phyloP scores from a whole-genome alignment of 2,113 vertebrate species.

The Siphamia tubifer region DNA sequence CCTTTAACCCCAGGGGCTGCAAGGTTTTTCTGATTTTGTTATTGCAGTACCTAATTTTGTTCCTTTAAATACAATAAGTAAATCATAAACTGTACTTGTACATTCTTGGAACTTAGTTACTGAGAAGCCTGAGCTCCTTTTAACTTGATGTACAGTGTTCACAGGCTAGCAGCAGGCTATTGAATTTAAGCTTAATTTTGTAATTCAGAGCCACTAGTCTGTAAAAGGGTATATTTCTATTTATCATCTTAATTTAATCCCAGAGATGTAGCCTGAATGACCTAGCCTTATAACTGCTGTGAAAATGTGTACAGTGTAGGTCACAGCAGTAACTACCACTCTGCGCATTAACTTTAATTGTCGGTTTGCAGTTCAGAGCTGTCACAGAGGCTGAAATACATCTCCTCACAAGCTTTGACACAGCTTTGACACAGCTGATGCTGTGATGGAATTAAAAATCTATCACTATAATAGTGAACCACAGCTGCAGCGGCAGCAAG shows the following conservation, averaged over 20 bases:
- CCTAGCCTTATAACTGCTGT: conserved; percentile 38
- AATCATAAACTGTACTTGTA: neutral
- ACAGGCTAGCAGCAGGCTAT: conserved; percentile 4
- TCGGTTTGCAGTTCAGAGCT: conserved; percentile 29
- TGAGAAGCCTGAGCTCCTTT: neutral
- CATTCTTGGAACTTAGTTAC: neutral
- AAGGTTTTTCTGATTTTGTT: neutral
- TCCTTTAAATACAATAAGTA: neutral
- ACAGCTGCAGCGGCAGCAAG: conserved; percentile 11
- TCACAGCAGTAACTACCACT: conserved; percentile 2
- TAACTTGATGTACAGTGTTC: neutral
- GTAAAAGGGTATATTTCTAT: conserved; percentile 58
- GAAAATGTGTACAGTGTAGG: conserved; percentile 27
- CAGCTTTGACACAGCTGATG: conserved; percentile 22
- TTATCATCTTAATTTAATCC: conserved; percentile 63
- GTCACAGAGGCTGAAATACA: conserved; percentile 21
- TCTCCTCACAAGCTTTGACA: conserved; percentile 4
- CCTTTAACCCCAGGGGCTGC: neutral
- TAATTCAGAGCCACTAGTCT: conserved; percentile 20
- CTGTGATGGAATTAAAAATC: conserved; percentile 44
- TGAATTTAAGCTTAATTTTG: conserved; percentile 41
- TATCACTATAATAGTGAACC: conserved; percentile 12
- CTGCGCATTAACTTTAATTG: conserved; percentile 17
- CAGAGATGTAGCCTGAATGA: conserved; percentile 37
- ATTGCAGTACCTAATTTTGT: neutral